Base-by-base conservation (phyloP, 2,113 vertebrate species). In the Solea solea region DNA sequence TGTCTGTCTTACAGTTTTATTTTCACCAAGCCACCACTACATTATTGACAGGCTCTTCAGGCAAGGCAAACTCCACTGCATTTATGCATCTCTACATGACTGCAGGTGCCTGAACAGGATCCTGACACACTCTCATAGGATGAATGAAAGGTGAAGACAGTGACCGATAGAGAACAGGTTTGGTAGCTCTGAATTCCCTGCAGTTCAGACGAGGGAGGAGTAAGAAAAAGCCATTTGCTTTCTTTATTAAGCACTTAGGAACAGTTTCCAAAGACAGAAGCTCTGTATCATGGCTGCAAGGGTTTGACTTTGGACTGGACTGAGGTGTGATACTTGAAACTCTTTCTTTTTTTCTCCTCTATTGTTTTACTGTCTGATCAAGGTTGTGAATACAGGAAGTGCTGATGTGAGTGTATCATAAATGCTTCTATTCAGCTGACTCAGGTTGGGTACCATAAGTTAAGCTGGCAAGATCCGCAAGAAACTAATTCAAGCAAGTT, bases 21-120 rank as follows among this genome's bases (percentile, higher is more conserved):
- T 81, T 80, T 78, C 54, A 78, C 60, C 41, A 13, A 55, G 57
- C 66, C 45, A 63, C 56, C 69, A 72, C 77, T 85, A 70, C 62
- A 88, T 90, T 84, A 89, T 86, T 86, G 70, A 88, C 74, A 78
- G 63, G 64, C 28, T 67, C 58, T 75, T 82, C 57, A 74, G 69
- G 73, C 52, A n/a, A 7, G 59, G 40, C 57, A 39, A 64, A 69
- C 68, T 52, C 55, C 69, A 64, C 51, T 69, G 67, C 86, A 87
- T 85, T 63, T 72, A 68, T 79, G 64, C 73, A 72, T 60, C 71
- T 76, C 74, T 73, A 53, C 63, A 69, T 72, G 49, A 55, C 59
- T 59, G 46, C 0, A 27, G 50, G 70, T 66, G 63, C 45, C 72
- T 81, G 72, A 83, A 84, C 75, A 78, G 76, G 59, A 83, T 72